These are phyloP conservation scores for Ophion ventricosus DNA, from an alignment of 2,888 invertebrate genomes.

Conservation along the genomic window DNA sequence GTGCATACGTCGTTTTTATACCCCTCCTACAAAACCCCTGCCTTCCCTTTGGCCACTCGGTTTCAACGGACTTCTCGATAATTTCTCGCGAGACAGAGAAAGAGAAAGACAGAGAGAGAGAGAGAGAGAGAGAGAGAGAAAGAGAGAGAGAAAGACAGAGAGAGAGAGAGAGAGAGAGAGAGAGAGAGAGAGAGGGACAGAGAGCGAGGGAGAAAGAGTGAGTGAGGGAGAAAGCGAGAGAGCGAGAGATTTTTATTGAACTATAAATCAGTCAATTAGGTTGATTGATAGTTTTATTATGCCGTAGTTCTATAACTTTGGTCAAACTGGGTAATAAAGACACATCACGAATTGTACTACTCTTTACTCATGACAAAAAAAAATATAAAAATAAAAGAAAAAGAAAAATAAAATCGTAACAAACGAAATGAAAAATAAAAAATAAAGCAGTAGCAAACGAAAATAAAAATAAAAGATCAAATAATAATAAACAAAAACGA, in stretches of 20 bases:
- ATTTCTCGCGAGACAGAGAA: slow-evolving; percentile 33
- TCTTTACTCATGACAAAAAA: no score
- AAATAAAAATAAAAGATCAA: no score
- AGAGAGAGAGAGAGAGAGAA: background rate
- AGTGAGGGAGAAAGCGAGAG: background rate
- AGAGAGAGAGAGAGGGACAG: no score
- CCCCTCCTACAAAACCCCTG: slow-evolving; percentile 30
- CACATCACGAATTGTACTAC: no score
- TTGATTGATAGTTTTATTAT: background rate
- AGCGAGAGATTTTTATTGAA: background rate
- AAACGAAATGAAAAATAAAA: no score
- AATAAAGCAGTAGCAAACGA: no score
- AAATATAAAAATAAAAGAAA: no score
- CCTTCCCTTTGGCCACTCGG: slow-evolving; percentile 46
- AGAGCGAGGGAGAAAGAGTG: no score
- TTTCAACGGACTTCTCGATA: slow-evolving; percentile 49
- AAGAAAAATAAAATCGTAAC: no score
- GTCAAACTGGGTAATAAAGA: background rate
- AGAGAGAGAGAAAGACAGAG: no score
- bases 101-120: slow-evolving; percentile 2
- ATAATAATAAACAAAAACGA: no score
- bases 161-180: no score
- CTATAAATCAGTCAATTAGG: background rate
- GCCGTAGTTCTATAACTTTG: background rate
- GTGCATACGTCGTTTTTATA: slow-evolving; percentile 34